These are phyloP conservation scores for Ctenopoma kingsleyae DNA, from an alignment of 2,797 vertebrate genomes.

Conservation along the genomic window DNA sequence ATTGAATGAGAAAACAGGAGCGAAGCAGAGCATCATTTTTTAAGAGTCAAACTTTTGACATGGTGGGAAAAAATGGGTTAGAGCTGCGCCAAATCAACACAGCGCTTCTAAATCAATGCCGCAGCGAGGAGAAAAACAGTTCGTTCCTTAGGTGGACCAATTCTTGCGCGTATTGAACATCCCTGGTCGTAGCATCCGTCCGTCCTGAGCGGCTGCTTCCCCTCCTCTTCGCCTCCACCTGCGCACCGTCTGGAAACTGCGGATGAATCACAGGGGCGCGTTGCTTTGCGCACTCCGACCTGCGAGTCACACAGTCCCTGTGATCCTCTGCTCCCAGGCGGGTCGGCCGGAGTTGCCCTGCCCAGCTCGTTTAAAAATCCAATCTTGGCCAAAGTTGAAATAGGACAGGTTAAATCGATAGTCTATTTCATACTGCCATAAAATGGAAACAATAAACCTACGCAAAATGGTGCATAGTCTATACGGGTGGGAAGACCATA, in stretches of 20 bases:
- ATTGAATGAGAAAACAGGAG: constrained; percentile 50
- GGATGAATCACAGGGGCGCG: constrained; percentile 71
- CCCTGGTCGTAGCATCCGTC: constrained; percentile 39
- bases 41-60: constrained; percentile 73
- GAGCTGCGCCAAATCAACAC: constrained; percentile 43
- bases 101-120: constrained; percentile 14
- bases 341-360: constrained; percentile 35
- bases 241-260: constrained; percentile 76
- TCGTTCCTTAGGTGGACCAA: constrained; percentile 35
- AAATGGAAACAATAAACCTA: constrained; percentile 74
- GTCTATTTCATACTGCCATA: constrained; percentile 70
- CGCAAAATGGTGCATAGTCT: constrained; percentile 65
- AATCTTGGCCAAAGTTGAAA: constrained; percentile 76
- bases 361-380: constrained; percentile 67
- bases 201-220: constrained; percentile 51
- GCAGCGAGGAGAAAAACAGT: not conserved
- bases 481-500: constrained; percentile 38
- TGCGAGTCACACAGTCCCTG: constrained; percentile 37
- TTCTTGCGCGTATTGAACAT: constrained; percentile 43
- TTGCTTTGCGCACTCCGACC: constrained; percentile 65
- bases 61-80: constrained; percentile 23
- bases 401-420: constrained; percentile 74
- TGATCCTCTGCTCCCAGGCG: constrained; percentile 53
- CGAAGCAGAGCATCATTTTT: constrained; percentile 57
- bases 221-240: constrained; percentile 70